These are phyloP conservation scores for Ophioninae sp. DNA, from an alignment of 2,888 invertebrate genomes.

Conservation along the genomic window DNA sequence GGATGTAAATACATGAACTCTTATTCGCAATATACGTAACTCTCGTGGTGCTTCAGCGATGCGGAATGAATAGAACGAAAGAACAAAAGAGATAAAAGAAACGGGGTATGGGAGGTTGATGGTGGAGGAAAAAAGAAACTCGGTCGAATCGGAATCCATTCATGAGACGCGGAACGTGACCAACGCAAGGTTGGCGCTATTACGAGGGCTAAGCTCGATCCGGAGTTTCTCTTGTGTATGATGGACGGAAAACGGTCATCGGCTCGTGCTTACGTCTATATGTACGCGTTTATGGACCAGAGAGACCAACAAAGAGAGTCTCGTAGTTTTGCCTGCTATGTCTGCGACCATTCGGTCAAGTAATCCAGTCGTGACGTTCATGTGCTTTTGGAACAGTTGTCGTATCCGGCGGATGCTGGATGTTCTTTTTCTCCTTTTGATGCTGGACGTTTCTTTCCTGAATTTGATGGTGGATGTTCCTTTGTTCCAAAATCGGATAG, in stretches of 20 bases:
- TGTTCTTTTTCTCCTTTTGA: too few relatives aligned
- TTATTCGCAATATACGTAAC: slow-evolving; percentile 35
- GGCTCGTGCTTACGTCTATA: neutral
- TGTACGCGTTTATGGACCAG: neutral
- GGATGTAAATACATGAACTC: slow-evolving; percentile 9
- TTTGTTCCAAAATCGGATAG: too few relatives aligned
- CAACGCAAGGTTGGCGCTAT: slow-evolving; percentile 73
- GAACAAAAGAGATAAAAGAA: slow-evolving; percentile 38
- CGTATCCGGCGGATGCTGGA: neutral
- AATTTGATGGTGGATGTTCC: too few relatives aligned
- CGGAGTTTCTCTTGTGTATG: slow-evolving; percentile 51
- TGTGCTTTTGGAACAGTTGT: neutral
- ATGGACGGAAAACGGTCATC: slow-evolving; percentile 50
- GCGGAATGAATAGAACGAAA: slow-evolving; percentile 57
- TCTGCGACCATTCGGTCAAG: neutral
- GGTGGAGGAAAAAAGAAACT: slow-evolving; percentile 55
- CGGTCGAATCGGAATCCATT: slow-evolving; percentile 72
- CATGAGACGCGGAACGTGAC: slow-evolving; percentile 74
- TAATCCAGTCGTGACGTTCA: neutral
- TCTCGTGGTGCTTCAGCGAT: slow-evolving; percentile 18
- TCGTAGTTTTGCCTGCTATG: neutral
- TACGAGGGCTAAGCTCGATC: slow-evolving; percentile 63
- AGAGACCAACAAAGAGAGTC: neutral
- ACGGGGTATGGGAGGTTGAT: slow-evolving; percentile 3
- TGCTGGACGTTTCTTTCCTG: too few relatives aligned